Evolutionary conservation across 2,797 vertebrate species (phyloP).

Genomic region (Pelochelys cantorii): DNA sequence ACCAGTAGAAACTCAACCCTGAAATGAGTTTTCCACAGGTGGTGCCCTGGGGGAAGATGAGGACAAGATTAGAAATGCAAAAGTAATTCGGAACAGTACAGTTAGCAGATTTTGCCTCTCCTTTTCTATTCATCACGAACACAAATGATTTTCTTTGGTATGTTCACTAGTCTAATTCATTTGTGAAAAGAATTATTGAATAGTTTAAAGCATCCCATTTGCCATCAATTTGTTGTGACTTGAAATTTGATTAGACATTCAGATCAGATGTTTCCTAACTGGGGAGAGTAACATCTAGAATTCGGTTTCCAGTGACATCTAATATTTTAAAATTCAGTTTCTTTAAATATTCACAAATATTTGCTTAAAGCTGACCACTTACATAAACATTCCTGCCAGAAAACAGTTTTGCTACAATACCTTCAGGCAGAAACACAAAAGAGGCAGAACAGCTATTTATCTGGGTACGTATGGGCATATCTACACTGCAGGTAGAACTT

Average conservation of each 20-base stretch:
- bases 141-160: not conserved
- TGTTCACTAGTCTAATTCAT: conserved; percentile 1
- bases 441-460: not conserved
- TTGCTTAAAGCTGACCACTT: conserved; percentile 1
- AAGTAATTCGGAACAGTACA: not conserved
- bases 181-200: not conserved
- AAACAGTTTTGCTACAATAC: not conserved
- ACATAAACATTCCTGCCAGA: not conserved
- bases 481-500: not conserved
- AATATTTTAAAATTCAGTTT: not conserved
- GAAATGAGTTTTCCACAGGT: not conserved
- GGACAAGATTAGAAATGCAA: conserved; percentile 34
- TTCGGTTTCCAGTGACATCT: not conserved
- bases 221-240: conserved; percentile 4
- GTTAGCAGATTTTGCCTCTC: not conserved
- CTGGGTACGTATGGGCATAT: rapidly evolving
- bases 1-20: conserved; percentile 6
- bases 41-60: not conserved
- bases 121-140: conserved; percentile 31
- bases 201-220: not conserved
- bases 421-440: not conserved
- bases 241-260: not conserved
- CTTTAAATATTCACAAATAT: not conserved
- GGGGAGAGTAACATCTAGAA: not conserved
- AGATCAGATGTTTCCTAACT: not conserved